Evolutionary conservation across 2,113 vertebrate species (phyloP), one percentile per base, ranked within the genome.

Genomic region (Pyxicephalus adspersus): DNA sequence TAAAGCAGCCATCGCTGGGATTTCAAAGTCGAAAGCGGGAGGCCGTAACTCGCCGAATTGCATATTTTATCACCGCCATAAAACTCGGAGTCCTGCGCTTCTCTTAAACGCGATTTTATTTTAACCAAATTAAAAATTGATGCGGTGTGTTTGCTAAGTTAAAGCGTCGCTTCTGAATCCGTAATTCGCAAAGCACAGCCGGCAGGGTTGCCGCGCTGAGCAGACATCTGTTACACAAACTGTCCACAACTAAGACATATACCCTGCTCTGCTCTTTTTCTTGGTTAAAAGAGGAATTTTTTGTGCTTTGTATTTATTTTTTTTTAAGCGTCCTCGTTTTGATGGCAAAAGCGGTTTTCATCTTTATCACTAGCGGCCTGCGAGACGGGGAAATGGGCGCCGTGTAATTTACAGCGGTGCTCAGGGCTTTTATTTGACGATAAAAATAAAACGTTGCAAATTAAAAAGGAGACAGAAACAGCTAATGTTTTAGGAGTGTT

Each of bases 121-220:
- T 55, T 71, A 67, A 63, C 34, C 77, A 31, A 80, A 80, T 80
- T 80, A 80, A 80, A 71, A 80, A 71, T 80, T 72, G 34, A 80
- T 80, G 66, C 66, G 1, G 2, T 28, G 77, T 61, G 66, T 70
- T 70, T 80, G 58, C 77, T 25, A 31, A 80, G 66, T 52, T 72
- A 71, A 70, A 80, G 17, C 66, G 77, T n/a, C 66, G 65, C 66
- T 57, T 52, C 54, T 25, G 77, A 64, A 60, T 60, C 64, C 31
- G 26, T 29, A 70, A 80, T 51, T 25, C 29, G 20, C 54, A 19
- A 19, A 16, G 64, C 57, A 52, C 77, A 63, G 66, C 77, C 77
- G 34, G 29, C 65, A 23, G 65, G 5, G 70, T 28, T 19, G 29
- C 65, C 18, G 34, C 20, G 26, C 34, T 17, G 18, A 52, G 58